Evolutionary conservation across 2,888 invertebrate genomes (phyloP), one percentile per base, ranked within the genome.

Genomic region (Schizotus pectinicornis): DNA sequence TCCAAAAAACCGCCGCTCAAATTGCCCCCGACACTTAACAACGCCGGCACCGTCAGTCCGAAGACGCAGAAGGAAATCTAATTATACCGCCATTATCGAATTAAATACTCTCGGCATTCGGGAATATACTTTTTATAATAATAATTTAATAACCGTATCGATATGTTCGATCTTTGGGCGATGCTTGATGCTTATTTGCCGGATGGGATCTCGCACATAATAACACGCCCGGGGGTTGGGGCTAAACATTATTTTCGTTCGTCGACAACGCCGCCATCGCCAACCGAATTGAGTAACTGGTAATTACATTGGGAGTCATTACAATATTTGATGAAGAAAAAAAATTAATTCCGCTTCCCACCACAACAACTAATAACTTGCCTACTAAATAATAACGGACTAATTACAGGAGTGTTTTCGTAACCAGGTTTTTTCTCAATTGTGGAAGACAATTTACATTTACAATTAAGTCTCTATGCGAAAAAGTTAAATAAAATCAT

Each of bases 121-220:
- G 11, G 5, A 39, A 39, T 35, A 47, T 2, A 35, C 8, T 45
- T 45, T 56, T 52, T 57, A 12, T 43, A 37, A 53, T 14, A 65
- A 66, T 66, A 64, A 54, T 60, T 63, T 67, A 64, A 69, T 62
- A 47, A 60, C 62, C 65, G 41, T 59, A 67, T 65, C 63, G 64
- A 64, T 63, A 46, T 37, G 6, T 47, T 38, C 31, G 48, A 39
- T 54, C 47, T 54, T 9, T 7, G 31, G 38, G 12, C 12, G 45
- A 22, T 22, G 22, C 22, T 22, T 22, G 22, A 22, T 22, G 22
- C 22, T 22, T 22, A 22, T 22, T 22, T 22, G 22, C 22, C 22
- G 22, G 22, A 22, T 22, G 22, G 22, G 22, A 22, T 22, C 22
- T 22, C 5, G 22, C 5, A 22, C 5, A 45, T 32, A 6, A 32